phyloP scores from a whole-genome alignment of 2,113 vertebrate genomes.

The Cranoglanis bouderius region DNA sequence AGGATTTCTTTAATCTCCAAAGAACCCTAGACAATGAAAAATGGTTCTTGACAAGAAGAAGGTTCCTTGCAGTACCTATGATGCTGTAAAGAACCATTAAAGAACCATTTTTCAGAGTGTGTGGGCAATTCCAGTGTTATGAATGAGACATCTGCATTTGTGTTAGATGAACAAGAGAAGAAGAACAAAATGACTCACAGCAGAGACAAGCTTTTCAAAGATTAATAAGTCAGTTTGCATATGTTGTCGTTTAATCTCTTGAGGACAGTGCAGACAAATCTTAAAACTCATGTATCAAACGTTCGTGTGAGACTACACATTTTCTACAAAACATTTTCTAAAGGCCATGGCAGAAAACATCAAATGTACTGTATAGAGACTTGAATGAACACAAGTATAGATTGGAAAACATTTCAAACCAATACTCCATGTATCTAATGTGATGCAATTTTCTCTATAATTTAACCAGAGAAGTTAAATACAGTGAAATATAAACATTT shows the following conservation, averaged over 20 bases:
- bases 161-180: too few species aligned
- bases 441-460: neutral
- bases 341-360: neutral
- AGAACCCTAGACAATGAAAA: too few species aligned
- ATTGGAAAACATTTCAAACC: neutral
- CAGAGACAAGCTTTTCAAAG: neutral
- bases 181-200: neutral
- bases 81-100: too few species aligned
- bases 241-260: neutral
- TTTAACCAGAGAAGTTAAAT: neutral
- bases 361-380: neutral
- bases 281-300: neutral
- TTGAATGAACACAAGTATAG: neutral
- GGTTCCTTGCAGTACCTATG: too few species aligned
- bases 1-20: too few species aligned
- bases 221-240: neutral
- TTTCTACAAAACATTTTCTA: neutral
- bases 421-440: neutral
- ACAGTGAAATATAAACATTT: neutral
- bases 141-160: neutral
- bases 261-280: neutral
- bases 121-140: neutral
- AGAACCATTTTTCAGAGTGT: too few species aligned
- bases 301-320: neutral
- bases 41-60: too few species aligned